These are phyloP conservation scores for Pardosa pseudoannulata DNA, from an alignment of 2,888 invertebrate genomes.

Conservation along the genomic window DNA sequence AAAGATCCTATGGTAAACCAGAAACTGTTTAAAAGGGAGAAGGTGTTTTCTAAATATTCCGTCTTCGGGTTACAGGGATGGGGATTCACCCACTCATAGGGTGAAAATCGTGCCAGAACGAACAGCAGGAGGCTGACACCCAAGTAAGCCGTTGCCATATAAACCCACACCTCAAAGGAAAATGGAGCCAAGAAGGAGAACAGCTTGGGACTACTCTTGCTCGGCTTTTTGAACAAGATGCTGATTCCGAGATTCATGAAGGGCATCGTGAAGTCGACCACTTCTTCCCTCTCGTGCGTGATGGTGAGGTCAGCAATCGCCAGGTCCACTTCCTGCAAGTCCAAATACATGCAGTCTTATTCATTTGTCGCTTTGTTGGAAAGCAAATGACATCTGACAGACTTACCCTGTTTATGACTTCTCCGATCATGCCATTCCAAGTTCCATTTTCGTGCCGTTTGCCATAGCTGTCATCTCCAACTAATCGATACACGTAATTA, in stretches of 20 bases:
- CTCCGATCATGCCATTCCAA: conserved; percentile 70
- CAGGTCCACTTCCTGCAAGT: conserved; percentile 79
- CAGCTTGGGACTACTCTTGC: conserved; percentile 79
- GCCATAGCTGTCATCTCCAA: conserved; percentile 55
- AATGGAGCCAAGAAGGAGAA: conserved; percentile 82
- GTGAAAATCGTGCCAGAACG: conserved; percentile 84
- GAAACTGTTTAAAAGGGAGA: conserved; percentile 78
- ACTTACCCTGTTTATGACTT: conserved; percentile 66
- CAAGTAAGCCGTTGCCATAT: conserved; percentile 75
- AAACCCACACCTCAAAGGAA: conserved; percentile 78
- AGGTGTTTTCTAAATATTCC: conserved; percentile 78
- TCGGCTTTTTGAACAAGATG: conserved; percentile 80
- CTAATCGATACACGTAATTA: conserved; percentile 57
- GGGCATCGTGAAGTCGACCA: conserved; percentile 81
- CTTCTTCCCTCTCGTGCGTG: conserved; percentile 80
- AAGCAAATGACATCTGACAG: no score
- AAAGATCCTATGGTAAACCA: conserved; percentile 80
- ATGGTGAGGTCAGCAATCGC: conserved; percentile 81
- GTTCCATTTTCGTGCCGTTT: conserved; percentile 56
- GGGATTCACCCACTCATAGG: conserved; percentile 78
- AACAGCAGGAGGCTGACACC: conserved; percentile 79
- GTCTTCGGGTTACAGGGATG: conserved; percentile 78
- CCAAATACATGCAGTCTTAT: no score
- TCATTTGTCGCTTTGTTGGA: no score
- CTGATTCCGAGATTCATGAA: conserved; percentile 82